A percentile compares a stretch with the other conserved stretches of the same genome.
These are phyloP conservation scores for Cladopsammia gracilis DNA, from an alignment of 64 coral and sea anemone genomes.

Conservation along the genomic window DNA sequence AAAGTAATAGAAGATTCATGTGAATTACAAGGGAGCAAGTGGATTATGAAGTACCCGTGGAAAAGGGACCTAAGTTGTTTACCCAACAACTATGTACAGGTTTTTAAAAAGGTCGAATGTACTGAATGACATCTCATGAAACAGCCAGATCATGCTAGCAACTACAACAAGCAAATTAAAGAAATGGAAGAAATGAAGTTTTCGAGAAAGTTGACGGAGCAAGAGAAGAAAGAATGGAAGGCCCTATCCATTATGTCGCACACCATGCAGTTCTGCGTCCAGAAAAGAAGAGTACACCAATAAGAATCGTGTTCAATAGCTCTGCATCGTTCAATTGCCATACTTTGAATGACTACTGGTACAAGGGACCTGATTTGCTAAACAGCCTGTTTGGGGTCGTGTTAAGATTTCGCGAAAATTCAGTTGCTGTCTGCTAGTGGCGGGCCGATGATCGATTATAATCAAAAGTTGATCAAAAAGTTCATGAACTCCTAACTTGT, in stretches of 20 bases:
- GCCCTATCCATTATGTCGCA: background rate
- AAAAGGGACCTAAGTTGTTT: constrained; percentile 7
- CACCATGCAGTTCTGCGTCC: background rate
- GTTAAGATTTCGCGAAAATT: constrained; percentile 28
- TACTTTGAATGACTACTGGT: constrained; percentile 60
- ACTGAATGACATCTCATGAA: background rate
- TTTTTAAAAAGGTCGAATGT: background rate
- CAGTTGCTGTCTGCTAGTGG: constrained; percentile 14
- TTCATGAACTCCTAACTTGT: too few species aligned
- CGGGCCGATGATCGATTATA: too few species aligned
- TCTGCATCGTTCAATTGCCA: constrained; percentile 51
- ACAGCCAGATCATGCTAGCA: background rate
- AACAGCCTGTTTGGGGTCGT: constrained; percentile 50
- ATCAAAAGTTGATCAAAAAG: too few species aligned
- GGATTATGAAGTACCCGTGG: constrained; percentile 68
- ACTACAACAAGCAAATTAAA: constrained; percentile 8
- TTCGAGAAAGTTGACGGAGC: constrained; percentile 4
- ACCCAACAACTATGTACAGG: constrained; percentile 29
- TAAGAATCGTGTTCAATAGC: constrained; percentile 43
- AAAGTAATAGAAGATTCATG: constrained; percentile 21
- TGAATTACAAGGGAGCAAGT: constrained; percentile 32
- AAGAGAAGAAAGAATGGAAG: background rate
- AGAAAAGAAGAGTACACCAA: constrained; percentile 22
- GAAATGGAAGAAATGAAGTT: constrained; percentile 60
- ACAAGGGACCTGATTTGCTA: background rate